Base-by-base conservation (phyloP, 1,140 invertebrate genomes). In the Augochlora pura region DNA sequence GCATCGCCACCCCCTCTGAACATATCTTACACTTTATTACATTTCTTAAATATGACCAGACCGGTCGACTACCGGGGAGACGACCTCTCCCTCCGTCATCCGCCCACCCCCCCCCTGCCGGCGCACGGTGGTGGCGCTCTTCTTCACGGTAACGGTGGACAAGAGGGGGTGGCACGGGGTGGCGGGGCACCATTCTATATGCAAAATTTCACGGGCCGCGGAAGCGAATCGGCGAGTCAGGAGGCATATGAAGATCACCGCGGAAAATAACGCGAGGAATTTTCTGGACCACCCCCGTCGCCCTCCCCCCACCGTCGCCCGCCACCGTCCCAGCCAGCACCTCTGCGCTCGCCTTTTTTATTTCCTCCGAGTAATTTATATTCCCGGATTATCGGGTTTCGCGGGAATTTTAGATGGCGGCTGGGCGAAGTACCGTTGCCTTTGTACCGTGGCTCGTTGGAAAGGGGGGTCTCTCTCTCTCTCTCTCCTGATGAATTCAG, bases 1-100 rank as follows among this genome's bases (percentile, higher is more conserved):
- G 84, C 84, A 87, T 86, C 82, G 73, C 69, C 49, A 62, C 18
- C 49, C 64, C 77, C 49, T n/a, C 32, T 32, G 70, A 60, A 82
- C 85, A 84, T 90, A 89, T 91, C 85, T 87, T 87, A 89, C 89
- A 88, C 82, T 87, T 88, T 91, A 90, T 91, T 90, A 90, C 85
- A 80, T 89, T 89, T 89, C 86, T 88, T 89, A 88, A 88, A 89
- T 88, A 88, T 88, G 77, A 88, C 80, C 78, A 81, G 80, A 32
- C 60, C 54, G 65, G 73, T 70, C 54, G 54, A 64, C 62, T 62
- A 69, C 60, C 38, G 77, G 73, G 63, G 68, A n/a, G n/a, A 42
- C 52, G 32, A 63, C 16, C 16, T n/a, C 16, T n/a, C 59, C 54
- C 16, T 32, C 38, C 27, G 10, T 23, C 49, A 9, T 32, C 14